Conservation (phyloP, 64 coral and sea anemone genomes). For the Stichodactyla mertensii region DNA sequence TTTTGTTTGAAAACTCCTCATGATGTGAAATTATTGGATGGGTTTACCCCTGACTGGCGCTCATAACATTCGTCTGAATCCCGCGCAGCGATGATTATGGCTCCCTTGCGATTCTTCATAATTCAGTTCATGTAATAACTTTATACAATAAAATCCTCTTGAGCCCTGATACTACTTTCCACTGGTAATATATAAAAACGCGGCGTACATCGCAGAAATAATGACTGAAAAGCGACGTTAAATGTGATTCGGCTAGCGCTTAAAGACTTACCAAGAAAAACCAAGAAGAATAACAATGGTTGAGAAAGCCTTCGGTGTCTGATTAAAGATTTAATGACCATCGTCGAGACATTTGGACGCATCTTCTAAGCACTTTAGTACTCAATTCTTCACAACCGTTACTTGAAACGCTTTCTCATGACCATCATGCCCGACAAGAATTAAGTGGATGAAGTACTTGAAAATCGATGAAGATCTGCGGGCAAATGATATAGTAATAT, state of each 20-base stretch:
- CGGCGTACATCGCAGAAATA: not conserved
- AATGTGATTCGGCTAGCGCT: not conserved
- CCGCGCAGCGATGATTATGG: not conserved
- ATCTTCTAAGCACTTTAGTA: not conserved
- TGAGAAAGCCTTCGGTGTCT: constrained; percentile 1
- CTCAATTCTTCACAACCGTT: not conserved
- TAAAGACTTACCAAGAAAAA: not conserved
- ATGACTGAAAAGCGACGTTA: not conserved
- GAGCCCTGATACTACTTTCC: not conserved
- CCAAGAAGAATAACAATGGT: not conserved
- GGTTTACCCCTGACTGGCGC: not conserved
- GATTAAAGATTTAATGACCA: not conserved
- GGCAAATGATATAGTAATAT: not conserved
- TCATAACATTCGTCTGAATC: constrained; percentile 7
- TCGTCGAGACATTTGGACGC: not conserved
- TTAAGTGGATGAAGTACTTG: not conserved
- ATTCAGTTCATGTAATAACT: not conserved
- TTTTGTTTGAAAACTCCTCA: not conserved
- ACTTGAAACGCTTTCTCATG: not conserved
- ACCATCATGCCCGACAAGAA: not conserved
- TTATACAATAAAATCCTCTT: not conserved
- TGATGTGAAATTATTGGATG: not conserved
- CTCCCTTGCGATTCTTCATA: not conserved
- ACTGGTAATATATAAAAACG: not conserved
- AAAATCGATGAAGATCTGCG: not conserved